Percentiles rank a stretch among this genome's conserved stretches.
Evolutionary conservation across 2,113 vertebrate species (phyloP).

Genomic region (Lota lota): DNA sequence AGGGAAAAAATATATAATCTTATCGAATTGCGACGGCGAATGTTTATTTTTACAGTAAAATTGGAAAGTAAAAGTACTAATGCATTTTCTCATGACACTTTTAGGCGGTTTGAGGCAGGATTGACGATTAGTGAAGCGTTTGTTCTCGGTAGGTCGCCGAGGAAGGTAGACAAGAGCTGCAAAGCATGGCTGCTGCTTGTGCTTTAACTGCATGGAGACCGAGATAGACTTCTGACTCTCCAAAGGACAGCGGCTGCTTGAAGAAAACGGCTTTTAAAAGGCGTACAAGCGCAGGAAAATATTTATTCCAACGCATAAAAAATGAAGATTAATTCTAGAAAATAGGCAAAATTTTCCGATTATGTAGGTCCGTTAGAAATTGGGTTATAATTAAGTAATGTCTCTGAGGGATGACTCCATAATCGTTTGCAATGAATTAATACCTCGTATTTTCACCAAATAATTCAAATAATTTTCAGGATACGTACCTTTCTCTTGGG

Average conservation of each 20-base stretch:
- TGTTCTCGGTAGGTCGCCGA: conserved; percentile 71
- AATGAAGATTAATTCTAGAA: conserved; percentile 57
- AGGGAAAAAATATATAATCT: conserved; percentile 76
- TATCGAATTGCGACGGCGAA: conserved; percentile 56
- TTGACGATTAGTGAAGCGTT: conserved; percentile 60
- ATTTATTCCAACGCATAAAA: conserved; percentile 55
- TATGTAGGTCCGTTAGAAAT: conserved; percentile 29
- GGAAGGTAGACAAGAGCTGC: conserved; percentile 75
- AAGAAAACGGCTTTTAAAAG: conserved; percentile 39
- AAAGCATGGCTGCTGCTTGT: conserved; percentile 82
- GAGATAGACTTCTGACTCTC: conserved; percentile 73
- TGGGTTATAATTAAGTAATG: conserved; percentile 73
- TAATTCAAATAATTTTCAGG: conserved; percentile 35
- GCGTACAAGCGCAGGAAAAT: conserved; percentile 47
- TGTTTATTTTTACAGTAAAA: conserved; percentile 52
- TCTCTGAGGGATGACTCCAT: conserved; percentile 68
- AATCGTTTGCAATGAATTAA: conserved; percentile 62
- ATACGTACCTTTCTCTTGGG: conserved; percentile 83
- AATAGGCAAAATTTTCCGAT: conserved; percentile 40
- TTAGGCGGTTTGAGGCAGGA: conserved; percentile 37
- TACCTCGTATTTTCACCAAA: conserved; percentile 43
- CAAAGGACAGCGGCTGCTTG: conserved; percentile 63
- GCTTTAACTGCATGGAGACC: conserved; percentile 79
- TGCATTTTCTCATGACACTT: conserved; percentile 58
- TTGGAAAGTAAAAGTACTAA: conserved; percentile 49